Conservation (phyloP, 2,113 vertebrate genomes). For the Macrotis lagotis region DNA sequence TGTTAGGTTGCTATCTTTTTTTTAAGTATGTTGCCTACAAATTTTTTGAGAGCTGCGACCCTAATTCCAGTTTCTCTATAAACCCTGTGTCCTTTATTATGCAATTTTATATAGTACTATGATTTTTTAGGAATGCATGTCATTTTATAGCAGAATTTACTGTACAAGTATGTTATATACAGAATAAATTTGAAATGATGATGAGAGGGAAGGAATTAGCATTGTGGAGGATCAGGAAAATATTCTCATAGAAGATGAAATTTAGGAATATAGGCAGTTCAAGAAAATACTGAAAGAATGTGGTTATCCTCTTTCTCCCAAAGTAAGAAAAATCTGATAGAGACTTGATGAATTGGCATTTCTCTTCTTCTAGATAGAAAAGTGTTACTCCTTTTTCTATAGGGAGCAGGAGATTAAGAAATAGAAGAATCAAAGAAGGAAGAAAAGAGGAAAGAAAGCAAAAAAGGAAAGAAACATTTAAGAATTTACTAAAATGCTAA, state of each 20-base stretch:
- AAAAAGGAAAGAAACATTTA: too few species aligned
- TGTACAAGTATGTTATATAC: background rate
- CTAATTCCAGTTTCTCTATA: background rate
- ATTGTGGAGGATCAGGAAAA: background rate
- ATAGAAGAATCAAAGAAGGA: too few species aligned
- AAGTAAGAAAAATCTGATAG: too few species aligned
- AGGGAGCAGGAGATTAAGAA: too few species aligned
- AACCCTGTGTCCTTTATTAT: background rate
- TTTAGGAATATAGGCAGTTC: too few species aligned
- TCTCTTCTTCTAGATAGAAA: too few species aligned
- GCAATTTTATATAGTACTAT: background rate
- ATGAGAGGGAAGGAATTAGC: background rate
- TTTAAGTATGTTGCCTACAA: background rate
- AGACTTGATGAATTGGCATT: too few species aligned
- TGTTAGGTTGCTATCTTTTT: background rate
- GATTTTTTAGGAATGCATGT: background rate
- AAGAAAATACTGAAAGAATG: too few species aligned
- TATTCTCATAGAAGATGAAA: background rate
- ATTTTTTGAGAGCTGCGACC: background rate
- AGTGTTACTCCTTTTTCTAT: too few species aligned
- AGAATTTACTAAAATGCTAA: too few species aligned
- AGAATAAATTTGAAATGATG: background rate
- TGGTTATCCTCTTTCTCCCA: too few species aligned
- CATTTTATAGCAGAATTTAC: background rate
- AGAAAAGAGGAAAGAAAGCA: too few species aligned